Percentiles rank a stretch among this genome's conserved stretches.
Evolutionary conservation across 2,888 invertebrate genomes (phyloP).

Genomic region (Nebria salina): DNA sequence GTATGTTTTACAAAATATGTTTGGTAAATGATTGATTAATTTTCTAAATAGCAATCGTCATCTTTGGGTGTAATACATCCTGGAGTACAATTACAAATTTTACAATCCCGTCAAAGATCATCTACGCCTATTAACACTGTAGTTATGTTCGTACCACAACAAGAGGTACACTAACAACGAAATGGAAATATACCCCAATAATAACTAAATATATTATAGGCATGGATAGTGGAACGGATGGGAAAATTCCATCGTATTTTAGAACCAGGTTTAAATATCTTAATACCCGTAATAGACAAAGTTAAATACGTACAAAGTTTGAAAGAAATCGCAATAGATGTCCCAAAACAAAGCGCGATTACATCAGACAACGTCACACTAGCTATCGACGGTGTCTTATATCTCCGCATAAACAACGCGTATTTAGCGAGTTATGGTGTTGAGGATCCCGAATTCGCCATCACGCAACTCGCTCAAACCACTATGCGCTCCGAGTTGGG

Average conservation of each 20-base stretch:
- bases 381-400: conserved; percentile 96
- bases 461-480: conserved; percentile 98
- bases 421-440: conserved; percentile 97
- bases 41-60: conserved; percentile 47
- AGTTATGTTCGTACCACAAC: conserved; percentile 98
- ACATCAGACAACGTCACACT: conserved; percentile 97
- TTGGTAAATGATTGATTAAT: conserved; percentile 9
- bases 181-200: background rate
- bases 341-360: conserved; percentile 98
- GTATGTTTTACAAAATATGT: conserved; percentile 13
- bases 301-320: conserved; percentile 98
- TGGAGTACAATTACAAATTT: conserved; percentile 38
- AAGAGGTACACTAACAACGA: conserved; percentile 75
- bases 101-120: conserved; percentile 60
- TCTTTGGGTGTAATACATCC: conserved; percentile 39
- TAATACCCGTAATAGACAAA: conserved; percentile 90
- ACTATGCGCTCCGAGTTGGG: conserved; percentile 99
- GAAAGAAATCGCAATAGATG: conserved; percentile 99
- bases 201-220: conserved; percentile 64
- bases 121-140: conserved; percentile 89
- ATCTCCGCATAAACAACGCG: conserved; percentile 91
- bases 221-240: conserved; percentile 98
- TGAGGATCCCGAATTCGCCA: conserved; percentile 99
- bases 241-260: conserved; percentile 94
- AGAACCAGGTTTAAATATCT: conserved; percentile 92